A percentile compares a stretch with the other conserved stretches of the same genome.
These are phyloP conservation scores for Microchrysa polita DNA, from an alignment of 2,888 invertebrate genomes.

Conservation along the genomic window DNA sequence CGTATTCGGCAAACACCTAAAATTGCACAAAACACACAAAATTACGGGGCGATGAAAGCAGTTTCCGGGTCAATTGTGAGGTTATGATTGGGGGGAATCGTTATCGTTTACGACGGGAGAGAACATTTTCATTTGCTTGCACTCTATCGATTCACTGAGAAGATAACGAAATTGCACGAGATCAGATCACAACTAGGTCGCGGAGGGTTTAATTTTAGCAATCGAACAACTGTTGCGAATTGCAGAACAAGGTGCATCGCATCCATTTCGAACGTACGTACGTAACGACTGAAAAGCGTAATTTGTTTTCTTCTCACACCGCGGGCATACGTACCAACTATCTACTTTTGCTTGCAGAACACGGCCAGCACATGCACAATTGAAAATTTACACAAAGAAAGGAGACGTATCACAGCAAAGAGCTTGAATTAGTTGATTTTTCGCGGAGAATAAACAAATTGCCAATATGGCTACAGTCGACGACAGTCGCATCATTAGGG, in stretches of 20 bases:
- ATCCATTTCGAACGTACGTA: background rate
- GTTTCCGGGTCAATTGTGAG: constrained; percentile 4
- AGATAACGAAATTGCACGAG: background rate
- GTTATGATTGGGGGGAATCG: constrained; percentile 19
- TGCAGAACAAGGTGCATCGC: too few relatives aligned
- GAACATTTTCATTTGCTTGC: too few relatives aligned
- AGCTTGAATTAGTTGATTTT: constrained; percentile 2
- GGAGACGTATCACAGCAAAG: background rate
- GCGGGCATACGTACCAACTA: background rate
- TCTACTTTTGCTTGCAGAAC: background rate
- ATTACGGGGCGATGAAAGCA: background rate
- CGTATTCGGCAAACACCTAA: constrained; percentile 60
- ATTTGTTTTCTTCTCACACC: background rate
- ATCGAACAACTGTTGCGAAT: too few relatives aligned
- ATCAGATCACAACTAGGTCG: too few relatives aligned
- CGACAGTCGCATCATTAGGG: constrained; percentile 17
- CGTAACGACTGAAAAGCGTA: background rate
- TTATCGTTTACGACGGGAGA: too few relatives aligned
- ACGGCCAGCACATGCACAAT: background rate
- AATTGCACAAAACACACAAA: background rate
- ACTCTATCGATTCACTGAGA: background rate
- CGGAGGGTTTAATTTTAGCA: background rate
- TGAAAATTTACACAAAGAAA: background rate
- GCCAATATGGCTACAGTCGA: constrained; percentile 34
- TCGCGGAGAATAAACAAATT: constrained; percentile 23